Evolutionary conservation across 2,888 invertebrate species (phyloP).

Genomic region (Dioctria linearis): DNA sequence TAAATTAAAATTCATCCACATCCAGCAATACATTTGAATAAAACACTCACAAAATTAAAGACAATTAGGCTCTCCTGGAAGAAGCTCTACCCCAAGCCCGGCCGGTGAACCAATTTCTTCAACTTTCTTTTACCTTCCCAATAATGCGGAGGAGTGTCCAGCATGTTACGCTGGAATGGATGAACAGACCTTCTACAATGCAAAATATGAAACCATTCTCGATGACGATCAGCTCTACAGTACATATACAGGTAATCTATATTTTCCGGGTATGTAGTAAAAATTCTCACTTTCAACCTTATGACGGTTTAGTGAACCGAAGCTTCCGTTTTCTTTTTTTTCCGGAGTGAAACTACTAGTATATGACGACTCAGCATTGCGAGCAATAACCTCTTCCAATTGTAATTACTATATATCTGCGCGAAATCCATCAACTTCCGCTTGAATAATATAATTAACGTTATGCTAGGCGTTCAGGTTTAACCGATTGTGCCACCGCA

Average conservation of each 20-base stretch:
- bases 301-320: slow-evolving; percentile 26
- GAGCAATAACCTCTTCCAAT: slow-evolving; percentile 38
- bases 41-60: slow-evolving; percentile 44
- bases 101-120: slow-evolving; percentile 73
- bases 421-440: slow-evolving; percentile 28
- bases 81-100: slow-evolving; percentile 72
- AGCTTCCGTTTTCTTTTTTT: slow-evolving; percentile 43
- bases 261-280: not conserved
- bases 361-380: slow-evolving; percentile 11
- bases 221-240: slow-evolving; percentile 57
- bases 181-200: slow-evolving; percentile 60
- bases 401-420: slow-evolving; percentile 12
- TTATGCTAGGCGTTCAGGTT: not conserved
- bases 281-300: slow-evolving; percentile 37
- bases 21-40: slow-evolving; percentile 54
- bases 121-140: slow-evolving; percentile 77
- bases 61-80: slow-evolving; percentile 69
- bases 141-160: slow-evolving; percentile 60
- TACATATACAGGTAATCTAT: slow-evolving; percentile 58
- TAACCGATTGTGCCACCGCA: not conserved
- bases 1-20: slow-evolving; percentile 66
- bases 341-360: slow-evolving; percentile 21
- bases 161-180: slow-evolving; percentile 60
- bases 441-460: slow-evolving; percentile 14
- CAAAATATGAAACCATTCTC: slow-evolving; percentile 58